These are phyloP conservation scores for Poicephalus gulielmi DNA, from an alignment of 2,113 vertebrate genomes.

Conservation along the genomic window DNA sequence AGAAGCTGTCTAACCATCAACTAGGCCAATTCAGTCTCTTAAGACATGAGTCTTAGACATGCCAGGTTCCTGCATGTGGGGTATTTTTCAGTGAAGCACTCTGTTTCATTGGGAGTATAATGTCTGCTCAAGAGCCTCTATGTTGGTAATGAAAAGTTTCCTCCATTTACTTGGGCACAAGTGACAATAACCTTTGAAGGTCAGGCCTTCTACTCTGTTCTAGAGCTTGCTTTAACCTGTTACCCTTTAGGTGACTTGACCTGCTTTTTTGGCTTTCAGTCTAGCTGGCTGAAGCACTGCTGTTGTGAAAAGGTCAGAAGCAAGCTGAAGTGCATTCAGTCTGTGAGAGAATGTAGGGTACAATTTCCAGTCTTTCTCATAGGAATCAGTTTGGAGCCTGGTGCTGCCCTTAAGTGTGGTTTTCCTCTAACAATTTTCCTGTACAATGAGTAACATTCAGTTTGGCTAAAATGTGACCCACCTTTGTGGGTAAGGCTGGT, in stretches of 20 bases:
- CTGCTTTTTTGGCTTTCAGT: constrained; percentile 23
- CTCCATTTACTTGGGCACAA: background rate
- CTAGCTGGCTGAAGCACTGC: constrained; percentile 35
- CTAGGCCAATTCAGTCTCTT: background rate
- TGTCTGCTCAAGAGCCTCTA: background rate
- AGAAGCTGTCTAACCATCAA: background rate
- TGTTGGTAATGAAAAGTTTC: background rate
- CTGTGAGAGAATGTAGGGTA: constrained; percentile 13
- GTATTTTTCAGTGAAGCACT: background rate
- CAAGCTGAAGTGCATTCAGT: constrained; percentile 5
- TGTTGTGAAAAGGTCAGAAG: constrained; percentile 67
- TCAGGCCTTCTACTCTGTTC: constrained; percentile 29
- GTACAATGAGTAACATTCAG: background rate
- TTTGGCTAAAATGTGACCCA: background rate
- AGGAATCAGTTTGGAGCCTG: constrained; percentile 3
- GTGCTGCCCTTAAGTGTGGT: background rate
- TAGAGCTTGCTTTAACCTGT: constrained; percentile 41
- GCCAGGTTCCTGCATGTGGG: background rate
- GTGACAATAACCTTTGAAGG: constrained; percentile 49
- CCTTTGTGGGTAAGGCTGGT: background rate
- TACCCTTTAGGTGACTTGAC: constrained; percentile 44
- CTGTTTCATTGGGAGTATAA: background rate
- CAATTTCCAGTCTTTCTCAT: background rate
- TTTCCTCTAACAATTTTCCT: background rate
- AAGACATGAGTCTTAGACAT: no score